Conservation (phyloP, 2,888 invertebrate species). For the Rhamnusium bicolor region DNA sequence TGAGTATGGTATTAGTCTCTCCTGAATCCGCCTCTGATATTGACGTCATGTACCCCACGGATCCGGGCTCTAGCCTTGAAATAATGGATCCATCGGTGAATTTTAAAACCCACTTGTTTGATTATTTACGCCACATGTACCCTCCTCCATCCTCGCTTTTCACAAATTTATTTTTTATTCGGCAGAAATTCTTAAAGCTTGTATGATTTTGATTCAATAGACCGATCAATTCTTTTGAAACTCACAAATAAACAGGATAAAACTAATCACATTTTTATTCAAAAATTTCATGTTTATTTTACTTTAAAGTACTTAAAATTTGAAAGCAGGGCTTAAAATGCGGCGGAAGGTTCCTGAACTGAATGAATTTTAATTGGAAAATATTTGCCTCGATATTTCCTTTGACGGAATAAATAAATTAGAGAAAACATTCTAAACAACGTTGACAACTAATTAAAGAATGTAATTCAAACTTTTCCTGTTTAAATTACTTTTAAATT, state of each 20-base stretch:
- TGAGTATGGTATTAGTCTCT: too few species aligned
- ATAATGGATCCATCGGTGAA: too few species aligned
- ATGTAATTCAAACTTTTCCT: neutral
- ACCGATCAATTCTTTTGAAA: too few species aligned
- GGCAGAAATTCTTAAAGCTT: too few species aligned
- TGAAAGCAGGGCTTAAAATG: neutral
- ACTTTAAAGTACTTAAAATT: neutral
- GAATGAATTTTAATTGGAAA: neutral
- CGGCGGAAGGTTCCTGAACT: neutral
- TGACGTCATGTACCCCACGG: too few species aligned
- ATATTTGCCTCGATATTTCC: neutral
- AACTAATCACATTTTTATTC: neutral
- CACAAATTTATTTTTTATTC: too few species aligned
- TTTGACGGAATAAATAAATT: neutral
- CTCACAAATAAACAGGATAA: neutral
- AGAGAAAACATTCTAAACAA: neutral
- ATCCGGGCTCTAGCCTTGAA: too few species aligned
- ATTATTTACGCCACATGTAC: too few species aligned
- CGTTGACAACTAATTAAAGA: neutral
- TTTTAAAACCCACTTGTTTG: too few species aligned
- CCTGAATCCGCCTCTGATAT: too few species aligned
- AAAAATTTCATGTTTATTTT: neutral
- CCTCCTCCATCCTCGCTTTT: too few species aligned
- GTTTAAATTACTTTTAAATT: neutral
- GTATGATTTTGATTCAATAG: too few species aligned